phyloP scores from a whole-genome alignment of 2,797 vertebrate species.

The Peromyscus attwateri region DNA sequence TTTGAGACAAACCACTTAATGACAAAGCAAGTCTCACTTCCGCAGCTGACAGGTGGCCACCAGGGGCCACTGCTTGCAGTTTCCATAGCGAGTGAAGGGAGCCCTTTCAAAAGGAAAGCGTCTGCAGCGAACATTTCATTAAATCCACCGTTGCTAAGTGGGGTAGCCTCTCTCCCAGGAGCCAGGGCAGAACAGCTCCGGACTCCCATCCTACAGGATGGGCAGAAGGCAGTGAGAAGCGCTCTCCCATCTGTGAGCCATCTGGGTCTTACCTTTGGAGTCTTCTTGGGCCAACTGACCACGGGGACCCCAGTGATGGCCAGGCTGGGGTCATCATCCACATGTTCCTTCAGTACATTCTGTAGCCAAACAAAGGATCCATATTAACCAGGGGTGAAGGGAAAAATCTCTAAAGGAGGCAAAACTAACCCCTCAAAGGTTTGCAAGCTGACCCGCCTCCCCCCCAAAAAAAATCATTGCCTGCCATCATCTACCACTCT shows the following conservation, averaged over 20 bases:
- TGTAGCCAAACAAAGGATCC: constrained; percentile 86
- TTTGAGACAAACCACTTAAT: neutral
- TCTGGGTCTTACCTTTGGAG: constrained; percentile 91
- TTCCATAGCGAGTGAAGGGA: neutral
- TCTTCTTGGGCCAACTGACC: constrained; percentile 96
- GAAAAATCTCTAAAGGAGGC: neutral
- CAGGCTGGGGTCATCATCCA: constrained; percentile 94
- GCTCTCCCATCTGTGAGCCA: rapidly evolving
- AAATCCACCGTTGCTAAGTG: neutral
- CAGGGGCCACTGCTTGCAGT: neutral
- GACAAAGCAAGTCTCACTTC: neutral
- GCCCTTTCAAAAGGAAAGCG: neutral
- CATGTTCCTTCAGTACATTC: constrained; percentile 96
- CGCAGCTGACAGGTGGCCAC: constrained; percentile 10
- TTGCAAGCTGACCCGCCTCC: neutral
- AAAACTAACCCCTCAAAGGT: neutral
- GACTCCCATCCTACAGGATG: neutral
- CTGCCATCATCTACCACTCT: neutral
- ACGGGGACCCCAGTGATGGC: constrained; percentile 96
- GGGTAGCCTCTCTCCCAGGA: neutral
- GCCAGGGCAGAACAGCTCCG: neutral
- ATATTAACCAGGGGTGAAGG: constrained; percentile 73
- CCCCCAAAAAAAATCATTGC: no score
- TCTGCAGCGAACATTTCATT: neutral
- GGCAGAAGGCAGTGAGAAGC: neutral